A percentile compares a stretch with the other conserved stretches of the same genome.
Conservation (phyloP, 2,797 vertebrate species). For the Telmatherina bonti region DNA sequence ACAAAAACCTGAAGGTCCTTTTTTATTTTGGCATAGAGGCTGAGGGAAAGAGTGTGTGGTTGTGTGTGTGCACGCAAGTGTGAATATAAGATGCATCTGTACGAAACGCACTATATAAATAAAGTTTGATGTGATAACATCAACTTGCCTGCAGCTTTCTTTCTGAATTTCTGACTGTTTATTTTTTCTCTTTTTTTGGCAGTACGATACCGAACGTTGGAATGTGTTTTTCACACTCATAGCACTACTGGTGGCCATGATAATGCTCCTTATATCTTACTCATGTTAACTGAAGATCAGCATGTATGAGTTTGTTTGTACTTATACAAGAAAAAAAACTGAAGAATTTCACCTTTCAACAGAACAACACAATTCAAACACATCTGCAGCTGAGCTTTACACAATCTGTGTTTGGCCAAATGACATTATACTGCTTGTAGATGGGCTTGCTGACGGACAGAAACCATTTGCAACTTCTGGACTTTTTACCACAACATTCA, state of each 20-base stretch:
- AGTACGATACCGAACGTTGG: neutral
- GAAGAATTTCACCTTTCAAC: too few species aligned
- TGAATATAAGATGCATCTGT: too few species aligned
- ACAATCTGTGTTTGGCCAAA: neutral
- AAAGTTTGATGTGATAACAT: too few species aligned
- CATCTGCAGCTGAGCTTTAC: neutral
- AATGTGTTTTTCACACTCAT: too few species aligned
- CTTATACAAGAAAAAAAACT: too few species aligned
- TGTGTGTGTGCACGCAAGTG: too few species aligned
- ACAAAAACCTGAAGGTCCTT: neutral
- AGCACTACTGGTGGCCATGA: neutral
- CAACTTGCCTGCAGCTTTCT: neutral
- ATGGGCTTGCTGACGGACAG: slow-evolving; percentile 26
- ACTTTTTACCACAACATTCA: neutral
- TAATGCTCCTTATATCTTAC: neutral
- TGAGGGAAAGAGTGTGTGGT: too few species aligned
- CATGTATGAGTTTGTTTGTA: too few species aligned
- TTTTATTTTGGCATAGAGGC: too few species aligned
- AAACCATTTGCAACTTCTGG: neutral
- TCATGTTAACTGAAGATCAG: neutral
- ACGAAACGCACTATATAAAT: too few species aligned
- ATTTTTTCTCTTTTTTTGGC: neutral
- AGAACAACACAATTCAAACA: too few species aligned
- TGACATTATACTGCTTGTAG: slow-evolving; percentile 11
- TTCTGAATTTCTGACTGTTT: neutral